Evolutionary conservation across 2,888 invertebrate genomes (phyloP), one percentile per base, ranked within the genome.

Genomic region (Parasteatoda lunata): DNA sequence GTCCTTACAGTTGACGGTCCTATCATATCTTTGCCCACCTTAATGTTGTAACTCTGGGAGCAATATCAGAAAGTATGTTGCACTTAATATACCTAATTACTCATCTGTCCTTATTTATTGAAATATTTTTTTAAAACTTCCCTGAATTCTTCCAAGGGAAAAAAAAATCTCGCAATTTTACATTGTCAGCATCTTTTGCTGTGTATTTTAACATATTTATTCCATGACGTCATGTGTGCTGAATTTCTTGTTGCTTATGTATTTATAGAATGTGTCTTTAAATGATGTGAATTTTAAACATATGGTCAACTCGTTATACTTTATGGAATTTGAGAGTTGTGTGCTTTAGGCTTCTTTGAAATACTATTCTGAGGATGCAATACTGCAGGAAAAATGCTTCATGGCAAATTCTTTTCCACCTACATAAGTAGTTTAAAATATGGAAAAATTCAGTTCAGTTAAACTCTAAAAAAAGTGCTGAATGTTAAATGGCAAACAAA

Each of bases 21-120:
- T 15, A 30, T 15, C 73, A 73, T 73, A 73, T 73, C 59, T 73
- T 73, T 59, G 30, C 73, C 73, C 73, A 73, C 54, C 59, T 73
- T 0, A 30, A 59, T 45, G 45, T 45, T 45, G 45, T 47, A 52
- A 59, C 72, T 72, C 45, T 73, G 73, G 73, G 73, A 73, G 51
- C 73, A 73, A 73, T 59, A 52, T 73, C 15, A 59, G 54, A 30
- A 51, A 15, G 48, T 72, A 15, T 51, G 66, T 68, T 68, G 66
- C 15, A 68, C 66, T 30, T 68, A 30, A 9, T 13, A 59, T 13
- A n/a, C n/a, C n/a, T n/a, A 59, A 13, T 13, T 59, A 59, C n/a
- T 59, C 59, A 59, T 59, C 59, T 59, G 59, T 59, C 30, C 30
- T 30, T 30, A 30, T 59, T 59, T 13, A n/a, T 59, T n/a, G 59